Conservation (phyloP, 2,888 invertebrate genomes). For the Chloromyia formosa region DNA sequence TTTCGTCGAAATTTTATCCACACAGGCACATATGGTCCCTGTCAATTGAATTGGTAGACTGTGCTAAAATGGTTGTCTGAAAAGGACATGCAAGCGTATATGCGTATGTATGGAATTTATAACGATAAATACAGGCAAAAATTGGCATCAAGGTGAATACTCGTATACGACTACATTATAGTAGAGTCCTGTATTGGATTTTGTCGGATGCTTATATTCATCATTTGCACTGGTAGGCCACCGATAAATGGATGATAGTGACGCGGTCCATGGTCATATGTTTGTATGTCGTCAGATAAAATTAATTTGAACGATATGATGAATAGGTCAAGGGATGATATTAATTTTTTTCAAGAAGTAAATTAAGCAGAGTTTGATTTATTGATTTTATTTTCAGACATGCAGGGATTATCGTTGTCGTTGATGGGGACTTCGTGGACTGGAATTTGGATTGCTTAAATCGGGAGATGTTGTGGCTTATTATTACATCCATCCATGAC, state of each 20-base stretch:
- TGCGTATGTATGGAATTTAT: background rate
- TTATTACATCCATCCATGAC: too few relatives aligned
- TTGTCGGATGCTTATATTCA: background rate
- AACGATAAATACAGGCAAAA: conserved; percentile 33
- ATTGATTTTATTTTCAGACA: background rate
- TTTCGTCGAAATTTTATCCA: background rate
- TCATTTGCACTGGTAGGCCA: background rate
- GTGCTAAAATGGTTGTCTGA: too few relatives aligned
- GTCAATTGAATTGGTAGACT: too few relatives aligned
- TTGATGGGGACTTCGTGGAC: too few relatives aligned
- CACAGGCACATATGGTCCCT: too few relatives aligned
- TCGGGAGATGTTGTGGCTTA: too few relatives aligned
- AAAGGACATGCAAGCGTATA: background rate
- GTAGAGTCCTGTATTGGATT: background rate
- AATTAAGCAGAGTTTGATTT: conserved; percentile 26
- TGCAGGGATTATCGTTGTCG: background rate
- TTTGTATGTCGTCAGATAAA: background rate
- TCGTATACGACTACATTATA: too few relatives aligned
- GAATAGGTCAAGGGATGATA: conserved; percentile 23
- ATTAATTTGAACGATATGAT: conserved; percentile 34
- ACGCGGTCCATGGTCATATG: background rate
- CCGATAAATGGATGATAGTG: background rate
- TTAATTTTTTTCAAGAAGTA: conserved; percentile 24
- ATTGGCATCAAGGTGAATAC: conserved; percentile 36
- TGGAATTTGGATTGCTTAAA: too few relatives aligned